Evolutionary conservation across 2,113 vertebrate genomes (phyloP).

Genomic region (Garra rufa): DNA sequence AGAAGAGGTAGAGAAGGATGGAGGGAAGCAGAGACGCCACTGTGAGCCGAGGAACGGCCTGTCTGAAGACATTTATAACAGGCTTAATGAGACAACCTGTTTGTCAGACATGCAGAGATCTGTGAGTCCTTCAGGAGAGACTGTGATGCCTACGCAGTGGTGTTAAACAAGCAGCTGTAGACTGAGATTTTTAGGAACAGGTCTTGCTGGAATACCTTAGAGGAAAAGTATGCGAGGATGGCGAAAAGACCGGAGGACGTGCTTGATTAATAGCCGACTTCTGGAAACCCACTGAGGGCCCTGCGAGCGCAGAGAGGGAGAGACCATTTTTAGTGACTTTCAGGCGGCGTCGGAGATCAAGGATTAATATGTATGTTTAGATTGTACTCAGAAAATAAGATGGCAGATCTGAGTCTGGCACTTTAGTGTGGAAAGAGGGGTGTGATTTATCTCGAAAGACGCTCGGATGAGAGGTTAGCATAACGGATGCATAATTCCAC

Average conservation of each 20-base stretch:
- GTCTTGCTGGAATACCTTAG: conserved; percentile 15
- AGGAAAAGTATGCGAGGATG: not conserved
- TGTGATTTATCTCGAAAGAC: conserved; percentile 41
- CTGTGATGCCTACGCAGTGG: not conserved
- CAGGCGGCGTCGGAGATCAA: not conserved
- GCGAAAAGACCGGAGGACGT: conserved; percentile 13
- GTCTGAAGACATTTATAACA: conserved; percentile 56
- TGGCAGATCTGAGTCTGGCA: not conserved
- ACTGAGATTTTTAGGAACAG: conserved; percentile 29
- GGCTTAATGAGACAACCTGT: conserved; percentile 57
- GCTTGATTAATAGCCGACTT: conserved; percentile 46
- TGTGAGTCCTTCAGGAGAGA: conserved; percentile 4
- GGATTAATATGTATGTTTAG: conserved; percentile 9
- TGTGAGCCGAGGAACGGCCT: not conserved
- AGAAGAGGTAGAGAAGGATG: not conserved
- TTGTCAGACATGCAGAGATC: conserved; percentile 26
- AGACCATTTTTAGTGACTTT: not conserved
- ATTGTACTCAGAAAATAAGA: not conserved
- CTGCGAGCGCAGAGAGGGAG: not conserved
- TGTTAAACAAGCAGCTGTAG: conserved; percentile 36
- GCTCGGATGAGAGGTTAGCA: conserved; percentile 32
- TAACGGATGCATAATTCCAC: conserved; percentile 40
- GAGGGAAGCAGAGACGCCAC: conserved; percentile 16
- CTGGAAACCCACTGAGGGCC: conserved; percentile 19
- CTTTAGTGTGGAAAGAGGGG: not conserved